Evolutionary conservation across 2,888 invertebrate genomes (phyloP).

Genomic region (Cylindroiulus punctatus): DNA sequence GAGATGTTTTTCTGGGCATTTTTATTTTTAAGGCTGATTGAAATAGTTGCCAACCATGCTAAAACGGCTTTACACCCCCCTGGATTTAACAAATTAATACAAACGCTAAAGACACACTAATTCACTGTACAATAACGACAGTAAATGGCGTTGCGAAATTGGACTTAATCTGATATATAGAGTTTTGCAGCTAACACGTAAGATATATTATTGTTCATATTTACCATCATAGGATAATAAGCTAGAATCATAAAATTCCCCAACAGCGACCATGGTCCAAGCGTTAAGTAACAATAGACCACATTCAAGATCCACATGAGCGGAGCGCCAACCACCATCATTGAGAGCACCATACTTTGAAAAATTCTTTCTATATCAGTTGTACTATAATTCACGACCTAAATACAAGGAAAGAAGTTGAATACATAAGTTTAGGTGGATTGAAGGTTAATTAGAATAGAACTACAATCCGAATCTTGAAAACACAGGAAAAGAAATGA

Average conservation of each 20-base stretch:
- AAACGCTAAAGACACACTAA: too few species aligned
- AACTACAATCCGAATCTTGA: too few species aligned
- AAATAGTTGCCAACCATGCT: too few species aligned
- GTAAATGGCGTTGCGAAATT: too few species aligned
- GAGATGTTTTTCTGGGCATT: not conserved
- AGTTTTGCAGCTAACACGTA: not conserved
- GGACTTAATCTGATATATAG: too few species aligned
- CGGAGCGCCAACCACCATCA: conserved; percentile 64
- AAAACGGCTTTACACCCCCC: too few species aligned
- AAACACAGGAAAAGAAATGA: conserved; percentile 29
- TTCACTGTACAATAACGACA: too few species aligned
- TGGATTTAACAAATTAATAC: not conserved
- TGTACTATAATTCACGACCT: conserved; percentile 56
- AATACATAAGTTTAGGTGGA: too few species aligned
- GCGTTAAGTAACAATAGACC: conserved; percentile 65
- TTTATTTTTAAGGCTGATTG: too few species aligned
- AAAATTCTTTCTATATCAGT: conserved; percentile 62
- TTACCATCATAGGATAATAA: conserved; percentile 68
- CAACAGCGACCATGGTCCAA: conserved; percentile 68
- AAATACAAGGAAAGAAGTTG: conserved; percentile 42
- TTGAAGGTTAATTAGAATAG: too few species aligned
- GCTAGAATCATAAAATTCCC: conserved; percentile 65
- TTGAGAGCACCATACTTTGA: conserved; percentile 63
- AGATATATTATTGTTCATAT: conserved; percentile 53
- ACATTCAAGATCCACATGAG: conserved; percentile 66